A percentile compares a stretch with the other conserved stretches of the same genome.
Evolutionary conservation across 2,888 invertebrate genomes (phyloP).

Genomic region (Dexiosoma caninum): DNA sequence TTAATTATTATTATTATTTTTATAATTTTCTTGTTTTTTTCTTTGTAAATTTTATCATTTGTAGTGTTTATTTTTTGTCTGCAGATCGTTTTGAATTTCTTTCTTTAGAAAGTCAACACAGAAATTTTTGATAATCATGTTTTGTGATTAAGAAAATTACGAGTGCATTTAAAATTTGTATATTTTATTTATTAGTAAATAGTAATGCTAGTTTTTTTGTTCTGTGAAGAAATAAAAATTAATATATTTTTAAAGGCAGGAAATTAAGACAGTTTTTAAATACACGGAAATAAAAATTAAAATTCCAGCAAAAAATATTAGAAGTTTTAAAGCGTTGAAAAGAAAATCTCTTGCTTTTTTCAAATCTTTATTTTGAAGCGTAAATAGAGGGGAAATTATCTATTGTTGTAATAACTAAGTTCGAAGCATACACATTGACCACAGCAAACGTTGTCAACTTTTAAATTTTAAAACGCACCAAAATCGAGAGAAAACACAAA

Average conservation of each 20-base stretch:
- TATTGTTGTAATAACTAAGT: no score
- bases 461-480: no score
- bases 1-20: constrained; percentile 10
- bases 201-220: not conserved
- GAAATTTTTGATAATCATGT: not conserved
- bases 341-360: no score
- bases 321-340: no score
- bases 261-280: not conserved
- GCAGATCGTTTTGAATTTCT: not conserved
- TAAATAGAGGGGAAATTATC: no score
- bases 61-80: not conserved
- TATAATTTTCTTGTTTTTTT: constrained; percentile 26
- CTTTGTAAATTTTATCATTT: not conserved
- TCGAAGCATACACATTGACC: no score
- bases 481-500: no score
- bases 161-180: not conserved
- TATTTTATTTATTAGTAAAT: constrained; percentile 17
- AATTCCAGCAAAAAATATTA: no score
- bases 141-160: not conserved
- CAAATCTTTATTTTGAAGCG: no score
- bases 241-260: not conserved
- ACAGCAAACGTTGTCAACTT: no score
- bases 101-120: constrained; percentile 43
- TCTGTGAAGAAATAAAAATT: not conserved
- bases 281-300: no score